Evolutionary conservation across 2,113 vertebrate genomes (phyloP).

Genomic region (Catharus minimus): DNA sequence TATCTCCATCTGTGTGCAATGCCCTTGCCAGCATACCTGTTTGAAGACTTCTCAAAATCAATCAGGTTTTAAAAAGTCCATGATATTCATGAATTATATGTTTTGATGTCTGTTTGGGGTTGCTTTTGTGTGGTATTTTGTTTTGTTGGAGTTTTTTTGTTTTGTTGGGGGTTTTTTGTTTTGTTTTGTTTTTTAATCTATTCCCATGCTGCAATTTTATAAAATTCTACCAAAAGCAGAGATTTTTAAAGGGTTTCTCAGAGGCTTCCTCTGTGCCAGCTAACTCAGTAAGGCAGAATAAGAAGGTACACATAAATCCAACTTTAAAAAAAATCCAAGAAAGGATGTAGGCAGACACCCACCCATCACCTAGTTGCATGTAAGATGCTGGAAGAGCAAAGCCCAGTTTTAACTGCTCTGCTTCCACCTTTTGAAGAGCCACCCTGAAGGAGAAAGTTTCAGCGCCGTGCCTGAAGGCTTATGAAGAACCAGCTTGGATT

Average conservation of each 20-base stretch:
- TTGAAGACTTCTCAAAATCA: background rate
- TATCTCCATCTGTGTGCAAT: background rate
- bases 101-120: background rate
- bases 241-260: slow-evolving; percentile 25
- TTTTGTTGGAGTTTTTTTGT: no score
- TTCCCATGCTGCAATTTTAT: background rate
- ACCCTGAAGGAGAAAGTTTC: background rate
- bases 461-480: background rate
- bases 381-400: background rate
- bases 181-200: background rate
- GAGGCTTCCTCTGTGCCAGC: slow-evolving; percentile 44
- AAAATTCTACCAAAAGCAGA: background rate
- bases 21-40: background rate
- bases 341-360: slow-evolving; percentile 2
- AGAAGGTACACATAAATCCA: background rate
- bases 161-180: background rate
- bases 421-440: background rate
- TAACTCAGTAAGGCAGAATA: slow-evolving; percentile 43
- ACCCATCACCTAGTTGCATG: background rate
- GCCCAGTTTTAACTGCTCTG: background rate
- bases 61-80: background rate
- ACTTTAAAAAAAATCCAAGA: background rate
- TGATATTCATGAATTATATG: background rate
- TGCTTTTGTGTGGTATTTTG: background rate
- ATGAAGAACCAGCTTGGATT: background rate